Evolutionary conservation across 1,140 invertebrate genomes (phyloP).

Genomic region (Apis laboriosa): DNA sequence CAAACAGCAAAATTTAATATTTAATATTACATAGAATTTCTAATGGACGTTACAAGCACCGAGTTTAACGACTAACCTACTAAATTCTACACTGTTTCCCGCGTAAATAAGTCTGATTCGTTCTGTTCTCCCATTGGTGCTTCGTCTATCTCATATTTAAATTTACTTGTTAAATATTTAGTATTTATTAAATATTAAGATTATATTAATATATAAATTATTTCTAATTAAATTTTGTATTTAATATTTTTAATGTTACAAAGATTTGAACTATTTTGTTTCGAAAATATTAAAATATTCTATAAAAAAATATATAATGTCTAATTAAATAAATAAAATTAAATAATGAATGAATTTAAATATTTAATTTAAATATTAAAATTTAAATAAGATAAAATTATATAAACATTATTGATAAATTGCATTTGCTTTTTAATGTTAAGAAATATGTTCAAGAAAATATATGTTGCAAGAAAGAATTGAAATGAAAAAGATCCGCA

Average conservation of each 20-base stretch:
- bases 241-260: background rate
- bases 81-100: conserved; percentile 8
- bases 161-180: background rate
- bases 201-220: background rate
- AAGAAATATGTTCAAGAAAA: background rate
- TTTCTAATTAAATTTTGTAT: background rate
- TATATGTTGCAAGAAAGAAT: background rate
- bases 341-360: background rate
- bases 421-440: background rate
- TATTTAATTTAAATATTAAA: too few relatives aligned
- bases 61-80: background rate
- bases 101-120: conserved; percentile 13
- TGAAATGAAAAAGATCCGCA: background rate
- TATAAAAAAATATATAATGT: background rate
- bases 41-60: background rate
- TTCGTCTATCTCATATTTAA: background rate
- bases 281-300: background rate
- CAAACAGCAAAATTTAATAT: too few relatives aligned
- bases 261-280: background rate
- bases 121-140: background rate
- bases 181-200: background rate
- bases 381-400: background rate
- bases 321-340: too few relatives aligned
- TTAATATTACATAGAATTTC: background rate
- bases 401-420: too few relatives aligned